Evolutionary conservation across 2,113 vertebrate genomes (phyloP).

Genomic region (Saiga tatarica): DNA sequence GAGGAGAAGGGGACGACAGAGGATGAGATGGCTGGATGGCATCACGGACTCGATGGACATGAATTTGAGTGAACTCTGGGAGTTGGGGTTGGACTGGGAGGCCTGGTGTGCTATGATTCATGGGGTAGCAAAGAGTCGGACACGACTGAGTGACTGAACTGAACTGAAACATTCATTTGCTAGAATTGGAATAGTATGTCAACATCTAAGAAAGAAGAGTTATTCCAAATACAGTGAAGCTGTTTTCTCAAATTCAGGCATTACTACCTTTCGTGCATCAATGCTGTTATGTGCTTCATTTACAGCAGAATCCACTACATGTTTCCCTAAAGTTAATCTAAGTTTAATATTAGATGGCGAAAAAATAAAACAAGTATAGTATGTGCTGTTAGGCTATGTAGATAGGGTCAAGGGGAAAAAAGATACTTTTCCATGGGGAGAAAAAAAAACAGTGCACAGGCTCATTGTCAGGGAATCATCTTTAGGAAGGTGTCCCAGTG

Average conservation of each 20-base stretch:
- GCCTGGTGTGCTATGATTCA: rapidly evolving
- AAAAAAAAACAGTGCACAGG: background rate
- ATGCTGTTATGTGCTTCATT: background rate
- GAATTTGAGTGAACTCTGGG: no score
- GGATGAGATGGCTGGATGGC: no score
- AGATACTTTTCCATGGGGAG: background rate
- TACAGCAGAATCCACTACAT: background rate
- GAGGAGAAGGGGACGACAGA: no score
- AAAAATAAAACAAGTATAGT: background rate
- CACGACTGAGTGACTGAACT: no score
- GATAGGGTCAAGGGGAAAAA: background rate
- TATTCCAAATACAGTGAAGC: background rate
- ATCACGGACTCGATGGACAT: no score
- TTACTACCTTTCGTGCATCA: background rate
- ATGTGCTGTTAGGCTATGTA: background rate
- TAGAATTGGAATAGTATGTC: background rate
- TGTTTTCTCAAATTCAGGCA: background rate
- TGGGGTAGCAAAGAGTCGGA: no score
- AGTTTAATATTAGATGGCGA: background rate
- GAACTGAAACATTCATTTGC: background rate
- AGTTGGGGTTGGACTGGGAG: no score
- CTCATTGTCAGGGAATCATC: background rate
- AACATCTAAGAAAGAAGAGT: background rate
- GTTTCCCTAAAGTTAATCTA: background rate
- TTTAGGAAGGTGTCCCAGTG: background rate